A percentile compares a stretch with the other conserved stretches of the same genome.
These are phyloP conservation scores for Neoseiulus cucumeris DNA, from an alignment of 1,140 invertebrate genomes.

Conservation along the genomic window DNA sequence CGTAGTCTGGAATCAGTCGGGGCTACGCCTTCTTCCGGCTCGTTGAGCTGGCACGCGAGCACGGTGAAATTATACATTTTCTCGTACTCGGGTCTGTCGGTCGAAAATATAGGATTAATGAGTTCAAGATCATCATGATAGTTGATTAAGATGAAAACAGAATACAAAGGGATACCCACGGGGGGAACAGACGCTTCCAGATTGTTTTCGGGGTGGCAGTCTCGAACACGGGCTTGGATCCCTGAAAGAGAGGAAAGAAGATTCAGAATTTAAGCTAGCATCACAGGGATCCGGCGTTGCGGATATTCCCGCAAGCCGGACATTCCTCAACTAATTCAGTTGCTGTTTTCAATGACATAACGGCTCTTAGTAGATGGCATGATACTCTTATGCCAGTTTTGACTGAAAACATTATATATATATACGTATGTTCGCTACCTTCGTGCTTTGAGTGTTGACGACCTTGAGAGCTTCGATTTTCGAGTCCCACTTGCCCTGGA, in stretches of 20 bases:
- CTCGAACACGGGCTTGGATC: conserved; percentile 60
- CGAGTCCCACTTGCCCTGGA: conserved; percentile 85
- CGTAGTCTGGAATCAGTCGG: conserved; percentile 83
- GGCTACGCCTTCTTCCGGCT: conserved; percentile 70
- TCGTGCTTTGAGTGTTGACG: too few species aligned
- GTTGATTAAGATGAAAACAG: conserved; percentile 13
- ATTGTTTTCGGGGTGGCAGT: conserved; percentile 59
- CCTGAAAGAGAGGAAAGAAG: not conserved
- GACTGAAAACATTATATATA: too few species aligned
- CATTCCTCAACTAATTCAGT: too few species aligned
- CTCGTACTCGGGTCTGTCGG: conserved; percentile 42
- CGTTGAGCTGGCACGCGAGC: conserved; percentile 88
- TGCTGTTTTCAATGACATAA: too few species aligned
- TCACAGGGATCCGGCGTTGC: too few species aligned
- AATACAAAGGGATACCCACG: conserved; percentile 33
- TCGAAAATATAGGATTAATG: conserved; percentile 8
- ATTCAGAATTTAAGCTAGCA: too few species aligned
- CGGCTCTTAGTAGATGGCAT: too few species aligned
- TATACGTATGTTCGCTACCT: too few species aligned
- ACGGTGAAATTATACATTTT: conserved; percentile 83
- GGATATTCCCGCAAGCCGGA: too few species aligned
- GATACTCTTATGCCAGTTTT: too few species aligned
- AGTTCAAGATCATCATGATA: conserved; percentile 7
- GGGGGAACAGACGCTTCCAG: conserved; percentile 60
- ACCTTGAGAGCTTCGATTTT: conserved; percentile 37